Conservation (phyloP, 2,888 invertebrate species). For the Mycogona germanica region DNA sequence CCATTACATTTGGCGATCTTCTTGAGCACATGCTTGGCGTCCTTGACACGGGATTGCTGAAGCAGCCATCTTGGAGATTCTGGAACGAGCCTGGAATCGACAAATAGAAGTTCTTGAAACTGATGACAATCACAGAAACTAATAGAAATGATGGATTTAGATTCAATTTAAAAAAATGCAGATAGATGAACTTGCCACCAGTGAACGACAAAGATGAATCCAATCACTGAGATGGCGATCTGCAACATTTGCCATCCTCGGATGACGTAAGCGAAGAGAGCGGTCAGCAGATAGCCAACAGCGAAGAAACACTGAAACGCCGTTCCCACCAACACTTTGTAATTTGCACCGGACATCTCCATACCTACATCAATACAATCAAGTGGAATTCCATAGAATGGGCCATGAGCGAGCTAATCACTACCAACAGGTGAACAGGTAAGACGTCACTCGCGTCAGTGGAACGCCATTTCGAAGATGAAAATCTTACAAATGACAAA, state of each 20-base stretch:
- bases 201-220: constrained; percentile 51
- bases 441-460: not conserved
- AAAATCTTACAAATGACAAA: constrained; percentile 54
- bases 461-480: not conserved
- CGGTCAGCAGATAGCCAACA: constrained; percentile 52
- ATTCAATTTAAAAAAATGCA: no score
- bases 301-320: constrained; percentile 57
- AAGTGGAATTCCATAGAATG: no score
- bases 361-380: constrained; percentile 41
- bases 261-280: constrained; percentile 51
- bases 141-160: no score
- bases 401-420: not conserved
- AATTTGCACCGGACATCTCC: constrained; percentile 61
- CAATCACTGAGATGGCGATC: constrained; percentile 50
- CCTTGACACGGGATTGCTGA: constrained; percentile 43
- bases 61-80: constrained; percentile 62
- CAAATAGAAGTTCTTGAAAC: not conserved
- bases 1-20: constrained; percentile 45
- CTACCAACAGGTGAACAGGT: not conserved
- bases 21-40: constrained; percentile 46
- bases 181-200: constrained; percentile 43
- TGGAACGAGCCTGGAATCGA: constrained; percentile 41
- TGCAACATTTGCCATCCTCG: constrained; percentile 56
- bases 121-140: not conserved
- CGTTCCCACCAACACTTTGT: constrained; percentile 56